phyloP scores from a whole-genome alignment of 2,797 vertebrate species.

The Helicolenus hilgendorfi region DNA sequence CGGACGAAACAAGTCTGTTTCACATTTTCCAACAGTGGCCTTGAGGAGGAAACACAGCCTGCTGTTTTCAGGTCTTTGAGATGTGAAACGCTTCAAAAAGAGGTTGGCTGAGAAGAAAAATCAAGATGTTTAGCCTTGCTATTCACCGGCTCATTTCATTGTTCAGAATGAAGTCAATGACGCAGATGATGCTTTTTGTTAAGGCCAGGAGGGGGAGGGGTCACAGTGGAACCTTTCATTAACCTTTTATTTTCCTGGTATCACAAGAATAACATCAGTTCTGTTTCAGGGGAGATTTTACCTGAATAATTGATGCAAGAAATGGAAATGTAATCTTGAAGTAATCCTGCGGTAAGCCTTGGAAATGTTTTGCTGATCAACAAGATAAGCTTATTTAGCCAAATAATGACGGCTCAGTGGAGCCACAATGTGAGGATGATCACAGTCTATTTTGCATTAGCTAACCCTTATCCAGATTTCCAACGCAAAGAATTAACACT shows the following conservation, averaged over 20 bases:
- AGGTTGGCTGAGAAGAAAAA: background rate
- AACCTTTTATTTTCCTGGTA: background rate
- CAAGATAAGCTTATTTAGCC: slow-evolving; percentile 21
- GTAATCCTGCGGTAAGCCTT: slow-evolving; percentile 18
- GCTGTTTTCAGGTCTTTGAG: background rate
- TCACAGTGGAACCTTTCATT: slow-evolving; percentile 10
- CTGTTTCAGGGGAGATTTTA: slow-evolving; percentile 11
- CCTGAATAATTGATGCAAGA: slow-evolving; percentile 37
- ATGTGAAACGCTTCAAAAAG: background rate
- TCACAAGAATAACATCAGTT: slow-evolving; percentile 2
- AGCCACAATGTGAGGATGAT: slow-evolving; percentile 2
- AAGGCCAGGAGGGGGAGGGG: background rate
- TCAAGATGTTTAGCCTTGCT: slow-evolving; percentile 44
- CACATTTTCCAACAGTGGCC: slow-evolving; percentile 23
- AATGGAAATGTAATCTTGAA: slow-evolving; percentile 44
- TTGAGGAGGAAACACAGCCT: slow-evolving; percentile 35
- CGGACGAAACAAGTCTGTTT: slow-evolving; percentile 18
- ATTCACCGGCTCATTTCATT: slow-evolving; percentile 41
- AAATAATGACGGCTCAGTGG: slow-evolving; percentile 2
- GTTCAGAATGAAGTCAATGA: slow-evolving; percentile 29
- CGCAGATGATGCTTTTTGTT: slow-evolving; percentile 29
- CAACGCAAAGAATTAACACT: background rate
- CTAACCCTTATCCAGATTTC: background rate
- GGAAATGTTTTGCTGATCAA: slow-evolving; percentile 24
- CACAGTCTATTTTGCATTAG: slow-evolving; percentile 1